Evolutionary conservation across 2,797 vertebrate genomes (phyloP), one percentile per base, ranked within the genome.

Genomic region (Leuciscus waleckii): DNA sequence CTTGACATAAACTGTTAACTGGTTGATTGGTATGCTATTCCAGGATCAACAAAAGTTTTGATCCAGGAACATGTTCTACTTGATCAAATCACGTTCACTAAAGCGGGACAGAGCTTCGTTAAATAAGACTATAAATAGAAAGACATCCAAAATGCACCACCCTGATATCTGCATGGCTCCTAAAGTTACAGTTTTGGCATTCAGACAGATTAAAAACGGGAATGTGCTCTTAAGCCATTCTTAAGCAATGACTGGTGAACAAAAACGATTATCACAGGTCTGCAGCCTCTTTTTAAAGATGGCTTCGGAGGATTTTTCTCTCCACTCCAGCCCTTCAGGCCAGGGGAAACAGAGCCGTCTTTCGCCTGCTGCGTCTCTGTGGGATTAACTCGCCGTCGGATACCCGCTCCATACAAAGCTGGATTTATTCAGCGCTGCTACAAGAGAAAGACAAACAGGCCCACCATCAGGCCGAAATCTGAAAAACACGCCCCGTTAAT

Each of bases 231-330:
- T 87, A 90, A 84, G 74, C 26, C 49, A 68, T 77, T 56, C 14
- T 89, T 89, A 84, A 89, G 43, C 63, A 70, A 51, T 73, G 88
- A 79, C 73, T 76, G 61, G 83, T 46, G 82, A 88, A 89, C 83
- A 88, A 81, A 87, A 77, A 79, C 5, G 56, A 88, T 92, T 81
- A 91, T 87, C 81, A 69, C 14, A 81, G 37, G 78, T 81, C 67
- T 87, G 83, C 84, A 82, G 85, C 61, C 61, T 76, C 54, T 32
- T 89, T 86, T 86, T 83, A 88, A 84, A 89, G 69, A 89, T 86
- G 80, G 82, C 71, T 75, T 86, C 79, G 39, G 85, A 86, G 19
- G 75, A 32, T 32, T 80, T 83, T 67, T 39, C 10, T 76, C 61
- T 83, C 29, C 70, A 26, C 81, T 75, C 26, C 43, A 63, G 39